Conservation (phyloP, 2,888 invertebrate species). For the Liposcelis brunnea region DNA sequence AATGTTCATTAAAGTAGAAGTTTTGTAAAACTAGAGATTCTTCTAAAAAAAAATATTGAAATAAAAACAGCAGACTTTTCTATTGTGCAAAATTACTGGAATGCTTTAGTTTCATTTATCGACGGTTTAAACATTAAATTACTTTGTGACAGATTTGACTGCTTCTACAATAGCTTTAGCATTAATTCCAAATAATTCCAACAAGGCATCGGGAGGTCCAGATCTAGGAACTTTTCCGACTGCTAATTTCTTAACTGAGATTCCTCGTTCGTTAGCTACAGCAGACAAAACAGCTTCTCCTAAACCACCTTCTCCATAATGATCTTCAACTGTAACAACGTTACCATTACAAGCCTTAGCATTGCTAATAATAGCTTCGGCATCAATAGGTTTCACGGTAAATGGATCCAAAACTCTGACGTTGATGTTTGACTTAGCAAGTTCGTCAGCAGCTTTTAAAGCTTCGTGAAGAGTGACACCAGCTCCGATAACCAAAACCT, state of each 20-base stretch:
- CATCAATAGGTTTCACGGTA: constrained; percentile 90
- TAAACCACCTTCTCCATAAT: constrained; percentile 89
- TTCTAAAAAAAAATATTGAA: too few relatives aligned
- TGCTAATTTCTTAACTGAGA: constrained; percentile 59
- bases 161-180: constrained; percentile 60
- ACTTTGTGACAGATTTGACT: constrained; percentile 42
- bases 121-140: too few relatives aligned
- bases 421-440: constrained; percentile 51
- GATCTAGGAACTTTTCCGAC: constrained; percentile 79
- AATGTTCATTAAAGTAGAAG: too few relatives aligned
- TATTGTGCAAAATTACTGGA: constrained; percentile 3
- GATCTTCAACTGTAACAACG: constrained; percentile 90
- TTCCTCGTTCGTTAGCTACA: constrained; percentile 49
- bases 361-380: constrained; percentile 50
- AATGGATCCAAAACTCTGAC: constrained; percentile 86
- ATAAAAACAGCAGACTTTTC: too few relatives aligned
- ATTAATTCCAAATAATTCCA: constrained; percentile 80
- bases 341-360: constrained; percentile 64
- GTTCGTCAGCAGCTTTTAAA: constrained; percentile 58
- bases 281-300: constrained; percentile 88
- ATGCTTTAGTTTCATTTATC: constrained; percentile 7
- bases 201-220: constrained; percentile 69
- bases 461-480: constrained; percentile 91
- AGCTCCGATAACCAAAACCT: constrained; percentile 75
- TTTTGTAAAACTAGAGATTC: too few relatives aligned